Evolutionary conservation across 2,888 invertebrate genomes (phyloP), one percentile per base, ranked within the genome.

Genomic region (Cabera pusaria): DNA sequence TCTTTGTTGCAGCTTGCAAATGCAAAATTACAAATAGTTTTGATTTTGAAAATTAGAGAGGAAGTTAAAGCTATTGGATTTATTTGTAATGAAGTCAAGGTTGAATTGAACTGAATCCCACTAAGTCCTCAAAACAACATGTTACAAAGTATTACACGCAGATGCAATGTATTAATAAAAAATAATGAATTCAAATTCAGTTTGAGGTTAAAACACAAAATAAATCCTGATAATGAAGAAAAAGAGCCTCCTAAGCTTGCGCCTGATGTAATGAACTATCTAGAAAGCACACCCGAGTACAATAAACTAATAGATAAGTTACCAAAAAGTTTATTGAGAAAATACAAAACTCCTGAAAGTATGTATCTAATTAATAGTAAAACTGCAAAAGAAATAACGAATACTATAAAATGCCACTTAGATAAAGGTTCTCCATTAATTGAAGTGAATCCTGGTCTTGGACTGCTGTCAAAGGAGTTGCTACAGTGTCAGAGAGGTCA

Each of bases 401-500:
- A 65, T 10, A 57, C 79, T 12, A 66, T 91, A n/a, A 65, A 64
- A 43, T 52, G 57, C 5, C 60, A 79, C 43, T 52, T 90, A 9
- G 52, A 53, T 10, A 43, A 62, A 5, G 56, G 67, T n/a, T 56
- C 67, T 6, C 77, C 89, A 1, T 62, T 93, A 6, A 73, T 93
- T n/a, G 95, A 95, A 81, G 82, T 93, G 0, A 93, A 93, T 76
- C 93, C 95, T 0, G 95, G 95, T 0, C 75, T 92, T 21, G 94
- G 95, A 0, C 70, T 92, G 8, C 69, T 95, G 27, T 92, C 93
- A 1, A 69, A 85, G 49, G 84, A 92, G 52, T 64, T 95, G 16
- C 68, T 94, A 2, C 62, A 89, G 3, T 70, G 67, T 48, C 86
- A 85, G 7, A 72, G 91, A 11, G 77, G 84, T 4, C 69, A 78